Evolutionary conservation across 1,140 invertebrate genomes (phyloP), one percentile per base, ranked within the genome.

Genomic region (Andricus grossulariae): DNA sequence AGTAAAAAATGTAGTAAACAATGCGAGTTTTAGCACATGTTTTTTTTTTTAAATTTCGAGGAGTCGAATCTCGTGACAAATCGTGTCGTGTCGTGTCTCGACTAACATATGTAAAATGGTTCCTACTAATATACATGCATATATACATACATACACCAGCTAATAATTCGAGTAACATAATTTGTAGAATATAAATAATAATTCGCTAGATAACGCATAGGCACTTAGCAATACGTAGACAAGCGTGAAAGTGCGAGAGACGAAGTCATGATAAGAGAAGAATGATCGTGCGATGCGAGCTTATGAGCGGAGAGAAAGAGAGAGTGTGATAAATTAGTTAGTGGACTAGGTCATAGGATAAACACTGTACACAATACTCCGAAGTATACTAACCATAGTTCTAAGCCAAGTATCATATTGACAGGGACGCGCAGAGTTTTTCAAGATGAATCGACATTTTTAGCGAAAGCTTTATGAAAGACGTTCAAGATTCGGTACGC

Each of bases 291-390:
- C 57, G 52, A n/a, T 73, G 73, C 57, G 52, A n/a, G 49, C 16
- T 49, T 15, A 51, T 32, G 72, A 21, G 60, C 74, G 39, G 74
- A 79, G 66, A 77, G 80, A 73, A 25, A 77, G 50, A 78, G 76
- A 75, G 21, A 73, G 72, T 80, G 77, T 78, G 71, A 83, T 80
- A 79, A 83, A 81, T 78, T 77, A 78, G 73, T 74, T 76, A 50
- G 76, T 50, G 55, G 77, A 66, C 50, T 82, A 80, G 73, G 80
- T 80, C 75, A 76, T 87, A 87, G 83, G 73, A 74, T 83, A 82
- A 76, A 82, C 74, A 76, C 79, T 87, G 85, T 90, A 88, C 84
- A 88, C 84, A 89, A 90, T 90, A 90, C 86, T 90, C 88, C 75
- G 82, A 45, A 88, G 82, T 89, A 88, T 90, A 87, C 83, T 91